phyloP scores from a whole-genome alignment of 2,888 invertebrate genomes.

The Nemotelus nigrinus region DNA sequence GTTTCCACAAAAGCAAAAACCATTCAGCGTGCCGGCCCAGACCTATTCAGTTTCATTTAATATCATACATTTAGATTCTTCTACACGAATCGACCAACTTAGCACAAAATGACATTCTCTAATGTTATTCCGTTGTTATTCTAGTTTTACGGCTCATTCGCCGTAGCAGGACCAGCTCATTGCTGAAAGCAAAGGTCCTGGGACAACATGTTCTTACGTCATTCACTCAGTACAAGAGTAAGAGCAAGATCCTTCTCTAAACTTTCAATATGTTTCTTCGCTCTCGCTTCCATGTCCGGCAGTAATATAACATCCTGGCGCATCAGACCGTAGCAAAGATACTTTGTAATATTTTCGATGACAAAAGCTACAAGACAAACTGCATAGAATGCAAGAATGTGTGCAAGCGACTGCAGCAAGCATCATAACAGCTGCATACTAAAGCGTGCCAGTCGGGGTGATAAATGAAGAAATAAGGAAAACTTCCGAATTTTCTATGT shows the following conservation, averaged over 20 bases:
- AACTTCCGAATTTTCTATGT: too few relatives aligned
- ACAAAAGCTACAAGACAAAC: too few relatives aligned
- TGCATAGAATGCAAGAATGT: too few relatives aligned
- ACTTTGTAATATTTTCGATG: too few relatives aligned
- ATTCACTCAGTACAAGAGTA: constrained; percentile 11
- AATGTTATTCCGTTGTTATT: constrained; percentile 1
- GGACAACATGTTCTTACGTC: constrained; percentile 43
- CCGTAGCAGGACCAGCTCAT: neutral
- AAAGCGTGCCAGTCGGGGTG: too few relatives aligned
- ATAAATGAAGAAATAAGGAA: too few relatives aligned
- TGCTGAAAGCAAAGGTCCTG: constrained; percentile 11
- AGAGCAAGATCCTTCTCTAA: neutral
- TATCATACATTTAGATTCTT: neutral
- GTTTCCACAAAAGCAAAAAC: too few relatives aligned
- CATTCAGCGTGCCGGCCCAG: neutral
- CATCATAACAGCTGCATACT: too few relatives aligned
- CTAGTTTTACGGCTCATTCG: constrained; percentile 17
- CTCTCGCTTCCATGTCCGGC: neutral
- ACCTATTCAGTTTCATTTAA: neutral
- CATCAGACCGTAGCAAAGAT: neutral
- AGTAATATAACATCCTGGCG: neutral
- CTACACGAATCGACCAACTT: too few relatives aligned
- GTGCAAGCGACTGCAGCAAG: too few relatives aligned
- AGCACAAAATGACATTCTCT: neutral
- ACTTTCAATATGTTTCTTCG: neutral